Base-by-base conservation (phyloP, 2,888 invertebrate species). In the Taphrorychus bicolor region DNA sequence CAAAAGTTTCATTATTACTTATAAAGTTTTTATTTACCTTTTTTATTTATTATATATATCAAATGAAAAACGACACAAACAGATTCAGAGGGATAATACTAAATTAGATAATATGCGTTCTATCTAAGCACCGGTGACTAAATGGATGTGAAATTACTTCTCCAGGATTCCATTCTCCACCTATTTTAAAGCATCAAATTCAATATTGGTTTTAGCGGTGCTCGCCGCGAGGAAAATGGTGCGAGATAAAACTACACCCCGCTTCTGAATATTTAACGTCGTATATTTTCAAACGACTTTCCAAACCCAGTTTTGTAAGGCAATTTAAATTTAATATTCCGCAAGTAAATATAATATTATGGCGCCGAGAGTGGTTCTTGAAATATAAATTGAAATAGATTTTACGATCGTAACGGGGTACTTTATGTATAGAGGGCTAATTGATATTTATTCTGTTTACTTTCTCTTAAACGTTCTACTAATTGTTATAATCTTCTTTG, bases 291-390 rank as follows among this genome's bases (percentile, higher is more conserved):
- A 32, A 32, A 32, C 32, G 32, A 32, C 32, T 32, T 32, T 32
- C 32, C 32, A 32, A 32, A 32, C 32, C 32, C 32, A 32, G 32
- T 32, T 32, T 32, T 32, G 32, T 32, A 45, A 52, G 14, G 11
- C 52, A 52, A 52, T 32, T 54, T 54, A 40, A 54, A 40, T 54
- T 54, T 45, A 45, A 45, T 45, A 45, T 45, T 45, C 45, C 17
- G 7, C 5, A 14, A 17, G 45, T 14, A 45, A 32, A 32, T 32
- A 32, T 32, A 32, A 32, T 32, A 32, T 32, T 32, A 32, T 32
- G 32, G 32, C 32, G 32, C 32, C 3, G 32, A 32, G 32, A 32
- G 32, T 45, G 45, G 16, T 45, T 17, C 45, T 45, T 45, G 7
- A n/a, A 22, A 14, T 22, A n/a, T 17, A 14, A 48, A 19, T 59